These are phyloP conservation scores for Mantis religiosa DNA, from an alignment of 2,888 invertebrate genomes.

Conservation along the genomic window DNA sequence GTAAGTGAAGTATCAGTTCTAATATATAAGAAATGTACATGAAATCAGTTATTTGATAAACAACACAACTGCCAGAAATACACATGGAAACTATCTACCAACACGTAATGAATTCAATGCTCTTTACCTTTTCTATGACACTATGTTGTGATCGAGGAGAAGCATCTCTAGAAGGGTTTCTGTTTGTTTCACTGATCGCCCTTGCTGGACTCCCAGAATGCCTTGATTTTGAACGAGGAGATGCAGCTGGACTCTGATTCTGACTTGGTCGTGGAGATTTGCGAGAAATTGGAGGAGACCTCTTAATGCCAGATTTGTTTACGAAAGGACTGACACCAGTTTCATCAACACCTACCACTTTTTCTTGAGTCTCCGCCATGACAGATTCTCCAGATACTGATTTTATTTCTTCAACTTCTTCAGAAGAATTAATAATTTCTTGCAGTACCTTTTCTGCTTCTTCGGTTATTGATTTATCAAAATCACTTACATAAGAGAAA, in stretches of 20 bases:
- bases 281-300: not conserved
- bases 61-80: too few relatives aligned
- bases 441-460: not conserved
- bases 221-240: not conserved
- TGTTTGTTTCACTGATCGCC: not conserved
- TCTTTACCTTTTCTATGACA: not conserved
- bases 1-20: too few relatives aligned
- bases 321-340: not conserved
- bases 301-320: not conserved
- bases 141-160: not conserved
- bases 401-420: not conserved
- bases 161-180: not conserved
- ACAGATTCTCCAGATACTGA: not conserved
- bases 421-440: not conserved
- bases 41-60: too few relatives aligned
- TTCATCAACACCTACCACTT: not conserved
- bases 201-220: not conserved
- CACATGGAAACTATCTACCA: too few relatives aligned
- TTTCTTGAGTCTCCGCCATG: not conserved
- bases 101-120: not conserved
- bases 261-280: conserved; percentile 5
- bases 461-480: conserved; percentile 5
- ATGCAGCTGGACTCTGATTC: not conserved
- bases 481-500: not conserved
- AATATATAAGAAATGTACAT: too few relatives aligned